Conservation (phyloP, 2,113 vertebrate species). For the Cricetomys ansorgei region DNA sequence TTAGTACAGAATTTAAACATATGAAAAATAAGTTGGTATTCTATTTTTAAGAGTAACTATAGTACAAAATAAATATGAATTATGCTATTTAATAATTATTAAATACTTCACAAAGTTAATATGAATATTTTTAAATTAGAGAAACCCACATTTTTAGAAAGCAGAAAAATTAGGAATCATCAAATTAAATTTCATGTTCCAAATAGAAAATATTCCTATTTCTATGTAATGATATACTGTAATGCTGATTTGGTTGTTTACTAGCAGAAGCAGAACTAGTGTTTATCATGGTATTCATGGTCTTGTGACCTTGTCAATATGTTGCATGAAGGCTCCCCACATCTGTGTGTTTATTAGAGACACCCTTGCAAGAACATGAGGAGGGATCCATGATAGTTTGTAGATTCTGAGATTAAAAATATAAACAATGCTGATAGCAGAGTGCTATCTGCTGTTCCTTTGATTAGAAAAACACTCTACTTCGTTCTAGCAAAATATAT, state of each 20-base stretch:
- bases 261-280: neutral
- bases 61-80: neutral
- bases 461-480: neutral
- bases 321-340: neutral
- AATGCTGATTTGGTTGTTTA: neutral
- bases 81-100: neutral
- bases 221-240: neutral
- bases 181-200: neutral
- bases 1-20: neutral
- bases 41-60: neutral
- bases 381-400: slow-evolving; percentile 6
- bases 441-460: neutral
- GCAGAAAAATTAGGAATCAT: neutral
- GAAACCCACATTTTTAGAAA: neutral
- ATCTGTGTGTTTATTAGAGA: neutral
- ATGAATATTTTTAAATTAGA: neutral
- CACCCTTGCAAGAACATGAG: neutral
- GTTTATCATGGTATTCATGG: neutral
- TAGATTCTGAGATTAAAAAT: neutral
- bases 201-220: neutral
- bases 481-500: neutral
- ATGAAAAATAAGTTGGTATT: neutral
- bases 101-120: neutral
- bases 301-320: neutral
- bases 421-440: neutral